Evolutionary conservation across 2,888 invertebrate genomes (phyloP).

Genomic region (Xestia sexstrigata): DNA sequence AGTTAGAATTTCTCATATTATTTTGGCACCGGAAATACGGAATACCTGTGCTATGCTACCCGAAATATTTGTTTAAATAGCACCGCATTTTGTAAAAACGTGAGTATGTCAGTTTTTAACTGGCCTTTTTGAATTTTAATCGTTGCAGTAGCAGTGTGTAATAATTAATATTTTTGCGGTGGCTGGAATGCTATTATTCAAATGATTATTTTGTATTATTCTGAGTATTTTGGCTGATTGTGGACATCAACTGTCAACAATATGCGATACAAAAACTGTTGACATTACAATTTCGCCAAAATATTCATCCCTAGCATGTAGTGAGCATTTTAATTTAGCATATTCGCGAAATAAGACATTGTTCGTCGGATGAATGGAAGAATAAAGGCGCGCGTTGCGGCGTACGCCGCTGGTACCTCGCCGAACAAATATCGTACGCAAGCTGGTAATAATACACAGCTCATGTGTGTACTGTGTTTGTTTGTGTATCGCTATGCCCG

Average conservation of each 20-base stretch:
- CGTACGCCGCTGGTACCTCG: slow-evolving; percentile 58
- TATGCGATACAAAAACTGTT: background rate
- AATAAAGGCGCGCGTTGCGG: slow-evolving; percentile 58
- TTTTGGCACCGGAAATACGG: slow-evolving; percentile 28
- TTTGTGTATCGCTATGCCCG: slow-evolving; percentile 55
- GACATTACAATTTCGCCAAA: slow-evolving; percentile 16
- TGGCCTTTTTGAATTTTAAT: slow-evolving; percentile 1
- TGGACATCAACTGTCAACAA: background rate
- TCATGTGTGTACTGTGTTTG: slow-evolving; percentile 54
- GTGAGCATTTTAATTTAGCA: slow-evolving; percentile 68
- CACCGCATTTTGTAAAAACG: slow-evolving; percentile 9
- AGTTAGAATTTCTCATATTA: slow-evolving; percentile 14
- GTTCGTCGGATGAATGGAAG: slow-evolving; percentile 73
- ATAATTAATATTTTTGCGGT: background rate
- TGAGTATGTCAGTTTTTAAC: background rate
- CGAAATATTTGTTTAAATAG: slow-evolving; percentile 21
- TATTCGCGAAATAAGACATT: slow-evolving; percentile 75
- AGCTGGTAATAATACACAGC: slow-evolving; percentile 59
- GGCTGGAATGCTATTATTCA: background rate
- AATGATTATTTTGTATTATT: background rate
- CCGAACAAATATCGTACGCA: slow-evolving; percentile 69
- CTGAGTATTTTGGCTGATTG: background rate
- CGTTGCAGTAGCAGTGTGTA: slow-evolving; percentile 2
- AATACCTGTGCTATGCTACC: slow-evolving; percentile 18
- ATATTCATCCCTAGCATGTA: slow-evolving; percentile 20